phyloP scores from a whole-genome alignment of 1,140 invertebrate genomes.

The Neodiprion fabricii region DNA sequence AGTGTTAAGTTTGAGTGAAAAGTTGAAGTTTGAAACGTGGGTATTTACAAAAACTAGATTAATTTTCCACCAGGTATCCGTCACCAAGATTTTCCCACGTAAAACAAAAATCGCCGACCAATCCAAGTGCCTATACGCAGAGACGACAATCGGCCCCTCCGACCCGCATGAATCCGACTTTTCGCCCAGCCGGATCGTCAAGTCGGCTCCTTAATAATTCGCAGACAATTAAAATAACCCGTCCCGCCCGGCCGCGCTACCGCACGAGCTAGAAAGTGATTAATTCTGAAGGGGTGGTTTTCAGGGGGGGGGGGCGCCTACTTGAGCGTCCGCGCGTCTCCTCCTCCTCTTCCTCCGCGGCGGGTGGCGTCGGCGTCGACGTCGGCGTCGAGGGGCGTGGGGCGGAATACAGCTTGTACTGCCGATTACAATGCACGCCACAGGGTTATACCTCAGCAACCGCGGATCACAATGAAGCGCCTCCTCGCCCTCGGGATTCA shows the following conservation, averaged over 20 bases:
- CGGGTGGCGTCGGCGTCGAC: constrained; percentile 20
- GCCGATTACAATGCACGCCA: constrained; percentile 33
- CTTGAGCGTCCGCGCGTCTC: constrained; percentile 40
- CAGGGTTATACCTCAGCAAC: background rate
- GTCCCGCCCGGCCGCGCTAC: constrained; percentile 19
- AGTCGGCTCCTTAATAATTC: constrained; percentile 33
- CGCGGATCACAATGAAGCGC: constrained; percentile 13
- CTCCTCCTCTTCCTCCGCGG: constrained; percentile 12
- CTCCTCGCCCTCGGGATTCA: constrained; percentile 29
- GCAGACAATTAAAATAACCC: constrained; percentile 54
- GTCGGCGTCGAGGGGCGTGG: background rate
- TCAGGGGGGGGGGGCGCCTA: constrained; percentile 1
- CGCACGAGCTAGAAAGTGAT: constrained; percentile 44
- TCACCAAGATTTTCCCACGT: too few relatives aligned
- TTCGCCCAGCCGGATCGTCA: too few relatives aligned
- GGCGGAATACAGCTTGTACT: too few relatives aligned
- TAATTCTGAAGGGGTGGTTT: constrained; percentile 49
- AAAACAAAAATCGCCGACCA: too few relatives aligned
- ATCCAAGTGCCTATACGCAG: too few relatives aligned
- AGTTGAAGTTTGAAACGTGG: too few relatives aligned
- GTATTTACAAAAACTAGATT: too few relatives aligned
- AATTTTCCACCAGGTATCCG: too few relatives aligned
- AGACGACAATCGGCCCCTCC: too few relatives aligned
- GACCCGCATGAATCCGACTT: too few relatives aligned
- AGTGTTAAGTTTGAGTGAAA: too few relatives aligned